Conservation (phyloP, 2,888 invertebrate species). For the Chymomyza amoena region DNA sequence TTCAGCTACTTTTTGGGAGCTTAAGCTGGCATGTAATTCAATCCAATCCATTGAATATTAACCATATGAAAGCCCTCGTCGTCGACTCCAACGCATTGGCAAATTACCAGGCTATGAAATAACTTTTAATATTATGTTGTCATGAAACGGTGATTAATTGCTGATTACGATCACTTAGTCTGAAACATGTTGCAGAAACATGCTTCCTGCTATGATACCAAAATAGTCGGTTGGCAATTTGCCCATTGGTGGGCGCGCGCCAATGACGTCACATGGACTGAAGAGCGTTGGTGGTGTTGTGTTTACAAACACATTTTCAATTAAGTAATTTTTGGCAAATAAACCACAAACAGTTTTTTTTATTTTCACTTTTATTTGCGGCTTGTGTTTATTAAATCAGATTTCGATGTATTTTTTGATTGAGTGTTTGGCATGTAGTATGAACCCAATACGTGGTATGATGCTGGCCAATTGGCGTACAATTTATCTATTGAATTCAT, state of each 20-base stretch:
- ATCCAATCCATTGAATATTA: background rate
- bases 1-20: background rate
- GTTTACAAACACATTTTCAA: slow-evolving; percentile 20
- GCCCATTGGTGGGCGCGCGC: slow-evolving; percentile 32
- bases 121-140: background rate
- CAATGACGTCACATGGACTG: slow-evolving; percentile 36
- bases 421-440: slow-evolving; percentile 24
- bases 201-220: background rate
- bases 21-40: background rate
- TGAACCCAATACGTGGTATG: slow-evolving; percentile 32
- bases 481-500: slow-evolving; percentile 48
- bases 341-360: background rate
- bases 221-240: slow-evolving; percentile 23
- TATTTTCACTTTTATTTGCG: background rate
- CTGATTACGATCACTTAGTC: background rate
- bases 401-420: background rate
- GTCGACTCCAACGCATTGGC: background rate
- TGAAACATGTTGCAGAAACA: slow-evolving; percentile 3
- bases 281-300: slow-evolving; percentile 10
- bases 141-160: background rate
- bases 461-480: slow-evolving; percentile 51
- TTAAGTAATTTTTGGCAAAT: slow-evolving; percentile 17
- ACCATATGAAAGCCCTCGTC: background rate
- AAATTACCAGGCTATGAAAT: background rate
- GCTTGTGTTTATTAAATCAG: background rate